phyloP scores from a whole-genome alignment of 2,113 vertebrate genomes.

The Octodon degus region DNA sequence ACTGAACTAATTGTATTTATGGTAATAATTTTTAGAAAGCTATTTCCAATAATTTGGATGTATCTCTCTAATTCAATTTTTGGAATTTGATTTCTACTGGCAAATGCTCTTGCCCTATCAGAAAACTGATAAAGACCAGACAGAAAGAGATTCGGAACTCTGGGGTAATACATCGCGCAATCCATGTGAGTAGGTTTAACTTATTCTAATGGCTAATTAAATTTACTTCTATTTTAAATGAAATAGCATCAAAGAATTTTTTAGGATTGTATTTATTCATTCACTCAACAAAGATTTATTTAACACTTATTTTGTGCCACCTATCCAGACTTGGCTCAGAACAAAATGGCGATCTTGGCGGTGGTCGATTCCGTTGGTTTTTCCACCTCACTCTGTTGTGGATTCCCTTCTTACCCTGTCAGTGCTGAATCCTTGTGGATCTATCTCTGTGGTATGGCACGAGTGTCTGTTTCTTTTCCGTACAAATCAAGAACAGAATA shows the following conservation, averaged over 20 bases:
- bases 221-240: neutral
- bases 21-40: neutral
- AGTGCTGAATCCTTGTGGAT: neutral
- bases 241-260: neutral
- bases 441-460: neutral
- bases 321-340: neutral
- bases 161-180: neutral
- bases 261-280: neutral
- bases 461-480: neutral
- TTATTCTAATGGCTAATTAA: neutral
- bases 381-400: neutral
- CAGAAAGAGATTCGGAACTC: fast-evolving
- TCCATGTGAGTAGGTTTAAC: neutral
- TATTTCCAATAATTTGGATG: neutral
- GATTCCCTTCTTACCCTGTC: neutral
- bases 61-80: neutral
- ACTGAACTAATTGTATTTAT: neutral
- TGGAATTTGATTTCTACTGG: neutral
- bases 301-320: neutral
- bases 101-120: neutral
- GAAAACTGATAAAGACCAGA: neutral
- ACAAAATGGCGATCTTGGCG: neutral
- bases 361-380: neutral
- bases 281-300: neutral
- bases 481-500: neutral